Evolutionary conservation across 2,888 invertebrate genomes (phyloP), one percentile per base, ranked within the genome.

Genomic region (Calameuta idolon): DNA sequence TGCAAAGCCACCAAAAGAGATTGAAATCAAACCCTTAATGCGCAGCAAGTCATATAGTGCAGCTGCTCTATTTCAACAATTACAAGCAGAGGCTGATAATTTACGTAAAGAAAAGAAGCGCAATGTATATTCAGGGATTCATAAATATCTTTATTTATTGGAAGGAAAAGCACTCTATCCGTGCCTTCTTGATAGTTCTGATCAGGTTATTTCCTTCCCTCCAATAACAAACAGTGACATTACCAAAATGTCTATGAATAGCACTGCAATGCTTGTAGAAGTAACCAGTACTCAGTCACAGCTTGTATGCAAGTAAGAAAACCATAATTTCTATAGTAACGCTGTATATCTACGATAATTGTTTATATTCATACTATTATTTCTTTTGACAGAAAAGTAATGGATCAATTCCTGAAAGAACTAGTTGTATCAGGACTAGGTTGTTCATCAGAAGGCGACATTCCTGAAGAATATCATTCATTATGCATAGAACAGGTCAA

Each of bases 201-300:
- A 93, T 1, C 93, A 93, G 80, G 95, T 96, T 2, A 95, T 97
- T 85, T 97, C 97, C 69, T 96, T 97, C 88, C 97, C 97, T 15
- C 97, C 97, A 0, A 96, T 97, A 84, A 97, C 97, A 33, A 97
- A 97, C 92, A 95, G 96, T 79, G 96, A 97, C 76, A 92, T 94
- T 81, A 95, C 96, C 1, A 97, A 97, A 96, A 95, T 97, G 92
- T 94, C 95, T 0, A 86, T 92, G 34, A 93, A 93, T 0, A 96
- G 95, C 34, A 95, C 93, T 79, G 91, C 93, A 12, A 94, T 97
- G 90, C 91, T 97, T 9, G 91, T 97, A 23, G 97, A 97, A 90
- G 96, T 97, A 79, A 97, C 96, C 1, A 96, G 96, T 75, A 93
- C 95, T 73, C 90, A 93, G 1, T 94, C 94, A 0, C 93, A 95